These are phyloP conservation scores for Caenorhabditis sp. DNA, from an alignment of 2,888 invertebrate species.

Conservation along the genomic window DNA sequence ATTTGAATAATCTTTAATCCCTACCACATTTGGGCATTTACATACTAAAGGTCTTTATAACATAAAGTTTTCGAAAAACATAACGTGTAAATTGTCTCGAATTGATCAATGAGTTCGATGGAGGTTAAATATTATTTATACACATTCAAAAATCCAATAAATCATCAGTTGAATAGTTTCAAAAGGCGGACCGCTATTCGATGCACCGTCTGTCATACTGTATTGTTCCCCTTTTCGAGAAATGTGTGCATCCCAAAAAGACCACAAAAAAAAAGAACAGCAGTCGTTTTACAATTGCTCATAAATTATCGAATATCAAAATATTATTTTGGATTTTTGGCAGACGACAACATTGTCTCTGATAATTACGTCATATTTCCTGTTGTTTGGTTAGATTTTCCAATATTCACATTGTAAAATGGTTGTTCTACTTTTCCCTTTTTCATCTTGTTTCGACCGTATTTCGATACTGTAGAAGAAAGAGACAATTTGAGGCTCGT, in stretches of 20 bases:
- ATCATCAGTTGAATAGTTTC: neutral
- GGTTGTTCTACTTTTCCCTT: neutral
- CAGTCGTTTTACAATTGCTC: neutral
- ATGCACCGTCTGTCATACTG: neutral
- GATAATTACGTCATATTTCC: neutral
- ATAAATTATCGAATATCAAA: neutral
- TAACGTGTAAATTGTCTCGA: no score
- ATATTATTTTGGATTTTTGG: neutral
- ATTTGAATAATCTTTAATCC: no score
- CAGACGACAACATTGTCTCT: neutral
- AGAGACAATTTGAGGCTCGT: neutral
- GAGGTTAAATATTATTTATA: neutral
- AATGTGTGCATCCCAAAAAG: neutral
- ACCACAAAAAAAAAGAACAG: neutral
- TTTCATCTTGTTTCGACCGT: no score
- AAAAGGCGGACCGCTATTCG: neutral
- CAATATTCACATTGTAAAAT: neutral
- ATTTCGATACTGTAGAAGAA: neutral
- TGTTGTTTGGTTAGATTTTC: no score
- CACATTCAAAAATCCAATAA: neutral
- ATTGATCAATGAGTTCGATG: no score
- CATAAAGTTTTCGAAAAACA: no score
- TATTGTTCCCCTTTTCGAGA: neutral
- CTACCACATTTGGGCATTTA: no score
- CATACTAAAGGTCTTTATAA: no score